Evolutionary conservation across 2,888 invertebrate species (phyloP), one percentile per base, ranked within the genome.

Genomic region (Eudemis profundana): DNA sequence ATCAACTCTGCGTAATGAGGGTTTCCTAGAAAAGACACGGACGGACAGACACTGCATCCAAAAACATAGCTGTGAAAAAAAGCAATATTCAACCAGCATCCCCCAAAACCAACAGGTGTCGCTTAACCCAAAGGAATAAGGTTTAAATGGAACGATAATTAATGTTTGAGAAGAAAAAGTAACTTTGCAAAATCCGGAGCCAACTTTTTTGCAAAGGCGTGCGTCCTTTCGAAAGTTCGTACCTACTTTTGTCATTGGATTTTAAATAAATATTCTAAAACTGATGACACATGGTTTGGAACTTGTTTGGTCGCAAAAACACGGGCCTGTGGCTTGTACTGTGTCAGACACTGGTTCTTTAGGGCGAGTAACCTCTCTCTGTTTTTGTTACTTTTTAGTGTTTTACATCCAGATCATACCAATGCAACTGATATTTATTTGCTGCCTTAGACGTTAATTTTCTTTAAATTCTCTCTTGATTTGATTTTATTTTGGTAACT

Each of bases 11-110:
- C 66, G 74, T 85, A 84, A 85, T 85, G 79, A 85, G 80, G 73
- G 69, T 72, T 87, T 87, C 85, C 84, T 84, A 85, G 86, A 86
- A 85, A 72, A 76, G 73, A 74, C 74, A 70, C 73, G 74, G 70
- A 72, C 72, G 69, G 71, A 68, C 73, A 76, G 74, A 75, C 72
- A 73, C 69, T 76, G 75, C 76, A 77, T 76, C 75, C 75, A 75
- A 81, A 79, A 78, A 79, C 74, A 68, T 66, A 61, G 68, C 63
- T 66, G 14, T 70, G 69, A 75, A 81, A 78, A 73, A 72, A 68
- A 67, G 67, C 68, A 63, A 67, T 59, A 61, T 62, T 69, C 51
- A 64, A 49, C 44, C 19, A 49, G 23, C n/a, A 4, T 4, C 21
- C 42, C 40, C 15, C n/a, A 33, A 51, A 65, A 17, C 36, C 12